Conservation (phyloP, 2,888 invertebrate species). For the Catocala nupta region DNA sequence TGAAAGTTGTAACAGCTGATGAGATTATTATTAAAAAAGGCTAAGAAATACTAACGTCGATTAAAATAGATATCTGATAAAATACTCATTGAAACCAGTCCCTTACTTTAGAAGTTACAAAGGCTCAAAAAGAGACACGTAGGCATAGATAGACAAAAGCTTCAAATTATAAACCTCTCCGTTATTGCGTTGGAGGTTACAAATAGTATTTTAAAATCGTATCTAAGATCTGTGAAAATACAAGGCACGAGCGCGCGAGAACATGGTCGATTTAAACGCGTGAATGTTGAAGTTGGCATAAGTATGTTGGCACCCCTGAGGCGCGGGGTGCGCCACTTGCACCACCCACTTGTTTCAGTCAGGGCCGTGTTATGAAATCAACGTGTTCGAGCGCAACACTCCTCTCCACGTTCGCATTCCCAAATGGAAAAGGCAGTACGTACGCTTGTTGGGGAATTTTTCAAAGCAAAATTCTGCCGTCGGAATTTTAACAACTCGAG, state of each 20-base stretch:
- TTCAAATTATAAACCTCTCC: no score
- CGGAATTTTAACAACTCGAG: constrained; percentile 74
- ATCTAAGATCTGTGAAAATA: not conserved
- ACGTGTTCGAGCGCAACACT: constrained; percentile 86
- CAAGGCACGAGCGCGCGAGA: constrained; percentile 5
- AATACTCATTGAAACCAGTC: no score
- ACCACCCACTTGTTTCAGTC: constrained; percentile 85
- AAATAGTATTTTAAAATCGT: no score
- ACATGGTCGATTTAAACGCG: constrained; percentile 17
- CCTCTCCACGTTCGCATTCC: constrained; percentile 75
- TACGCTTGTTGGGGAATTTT: constrained; percentile 73
- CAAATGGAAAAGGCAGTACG: constrained; percentile 78
- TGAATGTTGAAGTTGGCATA: constrained; percentile 18
- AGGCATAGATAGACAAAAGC: no score
- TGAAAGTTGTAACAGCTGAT: no score
- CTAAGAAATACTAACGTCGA: no score
- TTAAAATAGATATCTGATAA: no score
- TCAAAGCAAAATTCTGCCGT: constrained; percentile 76
- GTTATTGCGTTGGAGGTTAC: no score
- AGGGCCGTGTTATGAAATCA: constrained; percentile 86
- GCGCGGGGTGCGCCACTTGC: constrained; percentile 75
- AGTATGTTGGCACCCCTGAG: constrained; percentile 55
- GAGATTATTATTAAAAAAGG: no score
- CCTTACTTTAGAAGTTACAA: no score
- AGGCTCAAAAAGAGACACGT: no score